These are phyloP conservation scores for Elephantulus edwardii DNA, from an alignment of 2,113 vertebrate species.

Conservation along the genomic window DNA sequence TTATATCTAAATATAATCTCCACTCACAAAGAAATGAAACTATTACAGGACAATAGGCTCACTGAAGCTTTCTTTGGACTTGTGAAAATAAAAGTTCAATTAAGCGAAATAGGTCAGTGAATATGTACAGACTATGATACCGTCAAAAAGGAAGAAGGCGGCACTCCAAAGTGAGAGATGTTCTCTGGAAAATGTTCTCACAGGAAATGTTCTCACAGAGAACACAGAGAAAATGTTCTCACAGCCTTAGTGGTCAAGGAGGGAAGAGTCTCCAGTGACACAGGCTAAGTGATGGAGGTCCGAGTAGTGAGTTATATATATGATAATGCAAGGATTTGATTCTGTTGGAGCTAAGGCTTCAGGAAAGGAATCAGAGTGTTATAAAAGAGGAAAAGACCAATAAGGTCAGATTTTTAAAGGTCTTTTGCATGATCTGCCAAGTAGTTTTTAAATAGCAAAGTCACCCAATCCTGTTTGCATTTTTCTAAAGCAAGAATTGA, in stretches of 20 bases:
- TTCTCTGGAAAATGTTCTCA: neutral
- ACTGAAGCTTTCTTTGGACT: too few relatives aligned
- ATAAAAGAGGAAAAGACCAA: neutral
- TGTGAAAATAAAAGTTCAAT: neutral
- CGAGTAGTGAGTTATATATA: accelerated
- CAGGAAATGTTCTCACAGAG: too few relatives aligned
- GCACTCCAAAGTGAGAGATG: neutral
- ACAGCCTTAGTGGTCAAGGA: neutral
- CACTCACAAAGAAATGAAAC: neutral
- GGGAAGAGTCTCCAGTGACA: neutral
- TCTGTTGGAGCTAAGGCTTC: neutral
- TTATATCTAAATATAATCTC: neutral
- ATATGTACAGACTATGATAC: neutral
- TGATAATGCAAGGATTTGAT: neutral
- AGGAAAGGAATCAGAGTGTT: neutral
- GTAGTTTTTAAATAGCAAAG: neutral
- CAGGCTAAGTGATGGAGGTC: neutral
- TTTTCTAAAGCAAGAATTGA: neutral
- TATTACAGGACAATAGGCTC: neutral
- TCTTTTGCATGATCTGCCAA: neutral
- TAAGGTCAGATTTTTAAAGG: neutral
- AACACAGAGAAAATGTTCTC: too few relatives aligned
- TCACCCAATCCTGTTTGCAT: neutral
- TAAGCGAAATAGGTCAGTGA: neutral
- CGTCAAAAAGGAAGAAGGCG: neutral